Percentiles rank a stretch among this genome's conserved stretches.
Conservation (phyloP, 2,113 vertebrate genomes). For the Etheostoma spectabile region DNA sequence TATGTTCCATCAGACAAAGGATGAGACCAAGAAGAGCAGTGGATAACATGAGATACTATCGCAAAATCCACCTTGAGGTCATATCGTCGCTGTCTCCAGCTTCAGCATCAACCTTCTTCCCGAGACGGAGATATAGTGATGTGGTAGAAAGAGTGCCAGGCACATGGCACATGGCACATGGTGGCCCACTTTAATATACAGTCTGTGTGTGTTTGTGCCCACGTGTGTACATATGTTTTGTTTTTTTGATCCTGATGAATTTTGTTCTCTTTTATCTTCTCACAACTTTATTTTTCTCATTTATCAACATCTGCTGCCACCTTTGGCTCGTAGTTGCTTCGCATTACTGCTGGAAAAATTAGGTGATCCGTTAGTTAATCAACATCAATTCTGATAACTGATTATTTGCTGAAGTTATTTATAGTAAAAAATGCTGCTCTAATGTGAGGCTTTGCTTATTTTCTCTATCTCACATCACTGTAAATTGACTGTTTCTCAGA, state of each 20-base stretch:
- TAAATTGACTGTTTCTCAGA: background rate
- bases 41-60: constrained; percentile 62
- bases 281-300: constrained; percentile 1
- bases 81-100: constrained; percentile 1
- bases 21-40: constrained; percentile 40
- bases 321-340: background rate
- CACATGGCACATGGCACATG: constrained; percentile 5
- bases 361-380: background rate
- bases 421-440: no score
- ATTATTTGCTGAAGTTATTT: background rate
- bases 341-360: background rate
- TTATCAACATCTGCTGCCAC: background rate
- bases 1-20: constrained; percentile 53
- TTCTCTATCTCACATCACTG: background rate
- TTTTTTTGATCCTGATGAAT: background rate
- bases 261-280: background rate
- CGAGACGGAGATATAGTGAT: constrained; percentile 17
- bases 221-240: background rate
- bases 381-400: background rate
- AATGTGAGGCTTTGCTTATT: background rate
- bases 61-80: constrained; percentile 46
- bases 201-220: background rate
- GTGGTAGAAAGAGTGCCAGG: constrained; percentile 15
- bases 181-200: background rate
- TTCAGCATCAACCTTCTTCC: constrained; percentile 14